Conservation (phyloP, 1,140 invertebrate species). For the Dysdera silvatica region DNA sequence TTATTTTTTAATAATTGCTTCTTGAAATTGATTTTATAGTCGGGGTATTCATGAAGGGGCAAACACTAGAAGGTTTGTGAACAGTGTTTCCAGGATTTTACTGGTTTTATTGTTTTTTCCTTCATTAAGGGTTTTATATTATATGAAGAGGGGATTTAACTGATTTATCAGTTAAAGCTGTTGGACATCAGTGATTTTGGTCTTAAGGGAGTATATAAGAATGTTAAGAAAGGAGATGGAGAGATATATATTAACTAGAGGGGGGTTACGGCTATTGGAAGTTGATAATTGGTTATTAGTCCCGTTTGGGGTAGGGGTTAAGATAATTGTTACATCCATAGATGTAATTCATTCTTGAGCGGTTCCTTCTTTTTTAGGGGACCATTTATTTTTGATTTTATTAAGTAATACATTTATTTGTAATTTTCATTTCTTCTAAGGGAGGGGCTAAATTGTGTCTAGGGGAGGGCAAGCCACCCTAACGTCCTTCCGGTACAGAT, state of each 20-base stretch:
- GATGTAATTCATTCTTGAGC: conserved; percentile 65
- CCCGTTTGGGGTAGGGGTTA: conserved; percentile 50
- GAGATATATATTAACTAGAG: conserved; percentile 52
- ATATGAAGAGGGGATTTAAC: conserved; percentile 54
- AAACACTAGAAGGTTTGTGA: conserved; percentile 56
- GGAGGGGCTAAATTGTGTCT: too few species aligned
- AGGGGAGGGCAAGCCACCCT: too few species aligned
- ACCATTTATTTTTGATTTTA: too few species aligned
- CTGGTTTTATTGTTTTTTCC: conserved; percentile 55
- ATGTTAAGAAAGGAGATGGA: conserved; percentile 55
- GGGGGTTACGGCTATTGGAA: conserved; percentile 53
- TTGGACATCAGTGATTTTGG: conserved; percentile 62
- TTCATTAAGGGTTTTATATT: conserved; percentile 50
- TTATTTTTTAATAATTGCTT: conserved; percentile 43
- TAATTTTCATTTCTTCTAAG: too few species aligned
- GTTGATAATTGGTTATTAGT: conserved; percentile 55
- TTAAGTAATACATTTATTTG: too few species aligned
- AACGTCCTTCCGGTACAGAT: too few species aligned
- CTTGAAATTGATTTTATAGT: conserved; percentile 46
- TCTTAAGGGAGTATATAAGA: conserved; percentile 57
- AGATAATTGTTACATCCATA: conserved; percentile 51
- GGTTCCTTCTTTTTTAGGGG: too few species aligned
- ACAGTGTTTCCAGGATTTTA: conserved; percentile 53
- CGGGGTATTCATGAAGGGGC: conserved; percentile 45
- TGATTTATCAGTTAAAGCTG: conserved; percentile 51